Percentiles rank a stretch among this genome's conserved stretches.
Evolutionary conservation across 2,888 invertebrate species (phyloP).

Genomic region (Chrysodeixis includens): DNA sequence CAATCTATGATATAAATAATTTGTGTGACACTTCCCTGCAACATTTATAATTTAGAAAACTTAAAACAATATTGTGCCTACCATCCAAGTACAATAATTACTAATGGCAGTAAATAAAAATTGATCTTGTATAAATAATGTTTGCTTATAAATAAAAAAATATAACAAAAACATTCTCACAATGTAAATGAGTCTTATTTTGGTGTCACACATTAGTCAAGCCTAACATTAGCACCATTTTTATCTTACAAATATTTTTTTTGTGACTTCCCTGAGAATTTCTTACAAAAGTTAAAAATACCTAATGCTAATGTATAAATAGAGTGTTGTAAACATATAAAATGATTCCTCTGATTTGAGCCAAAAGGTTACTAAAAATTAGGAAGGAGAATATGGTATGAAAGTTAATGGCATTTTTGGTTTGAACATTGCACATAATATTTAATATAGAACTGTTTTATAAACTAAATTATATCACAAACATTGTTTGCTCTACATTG

Average conservation of each 20-base stretch:
- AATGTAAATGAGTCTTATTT: conserved; percentile 86
- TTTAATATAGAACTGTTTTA: conserved; percentile 82
- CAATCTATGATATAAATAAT: conserved; percentile 86
- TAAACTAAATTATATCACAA: conserved; percentile 76
- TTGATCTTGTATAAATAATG: conserved; percentile 86
- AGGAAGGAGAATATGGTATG: conserved; percentile 80
- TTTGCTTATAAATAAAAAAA: conserved; percentile 87
- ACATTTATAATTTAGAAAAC: conserved; percentile 77
- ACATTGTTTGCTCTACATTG: conserved; percentile 81
- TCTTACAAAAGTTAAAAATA: conserved; percentile 89
- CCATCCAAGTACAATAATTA: conserved; percentile 79
- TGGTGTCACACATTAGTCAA: conserved; percentile 89
- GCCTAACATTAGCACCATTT: conserved; percentile 88
- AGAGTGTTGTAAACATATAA: conserved; percentile 82
- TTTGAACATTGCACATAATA: conserved; percentile 88
- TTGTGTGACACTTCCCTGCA: conserved; percentile 87
- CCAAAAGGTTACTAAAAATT: conserved; percentile 79
- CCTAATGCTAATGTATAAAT: conserved; percentile 88
- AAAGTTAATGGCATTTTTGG: conserved; percentile 88
- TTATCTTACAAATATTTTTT: conserved; percentile 87
- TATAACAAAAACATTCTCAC: conserved; percentile 87
- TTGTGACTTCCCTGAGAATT: conserved; percentile 89
- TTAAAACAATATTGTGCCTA: conserved; percentile 74
- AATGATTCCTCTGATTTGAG: conserved; percentile 87
- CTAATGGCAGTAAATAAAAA: conserved; percentile 87